These are phyloP conservation scores for Heliconius nattereri DNA, from an alignment of 1,140 invertebrate species.

Conservation along the genomic window DNA sequence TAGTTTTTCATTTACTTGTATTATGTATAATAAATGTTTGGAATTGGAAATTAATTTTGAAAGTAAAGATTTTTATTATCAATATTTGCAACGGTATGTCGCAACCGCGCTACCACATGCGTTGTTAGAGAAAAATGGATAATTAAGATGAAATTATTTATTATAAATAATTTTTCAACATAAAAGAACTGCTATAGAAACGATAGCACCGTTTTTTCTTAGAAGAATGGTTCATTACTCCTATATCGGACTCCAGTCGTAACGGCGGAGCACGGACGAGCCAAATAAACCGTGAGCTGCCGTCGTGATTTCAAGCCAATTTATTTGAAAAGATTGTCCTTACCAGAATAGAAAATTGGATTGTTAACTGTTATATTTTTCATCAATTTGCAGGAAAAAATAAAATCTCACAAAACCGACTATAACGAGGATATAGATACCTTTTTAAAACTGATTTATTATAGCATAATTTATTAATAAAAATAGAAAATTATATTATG, in stretches of 20 bases:
- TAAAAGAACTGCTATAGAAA: neutral
- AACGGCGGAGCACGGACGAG: neutral
- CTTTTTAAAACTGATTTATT: too few relatives aligned
- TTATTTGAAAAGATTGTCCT: conserved; percentile 6
- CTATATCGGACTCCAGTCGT: neutral
- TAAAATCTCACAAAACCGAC: too few relatives aligned
- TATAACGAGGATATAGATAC: too few relatives aligned
- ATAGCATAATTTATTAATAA: too few relatives aligned
- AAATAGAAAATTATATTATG: too few relatives aligned
- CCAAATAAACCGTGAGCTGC: conserved; percentile 3
- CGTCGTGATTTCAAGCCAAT: conserved; percentile 1
- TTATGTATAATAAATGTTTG: too few relatives aligned
- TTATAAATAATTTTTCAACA: neutral
- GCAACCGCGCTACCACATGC: neutral
- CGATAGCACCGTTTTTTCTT: neutral
- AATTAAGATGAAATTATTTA: neutral
- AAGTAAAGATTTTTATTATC: too few relatives aligned
- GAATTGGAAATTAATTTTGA: too few relatives aligned
- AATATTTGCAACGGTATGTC: too few relatives aligned
- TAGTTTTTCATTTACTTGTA: too few relatives aligned
- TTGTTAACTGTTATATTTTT: neutral
- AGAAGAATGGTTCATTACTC: conserved; percentile 4
- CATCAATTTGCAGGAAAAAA: neutral
- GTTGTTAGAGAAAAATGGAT: neutral
- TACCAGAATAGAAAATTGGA: neutral